These are phyloP conservation scores for Gonocerus acuteangulatus DNA, from an alignment of 2,888 invertebrate species.

Conservation along the genomic window DNA sequence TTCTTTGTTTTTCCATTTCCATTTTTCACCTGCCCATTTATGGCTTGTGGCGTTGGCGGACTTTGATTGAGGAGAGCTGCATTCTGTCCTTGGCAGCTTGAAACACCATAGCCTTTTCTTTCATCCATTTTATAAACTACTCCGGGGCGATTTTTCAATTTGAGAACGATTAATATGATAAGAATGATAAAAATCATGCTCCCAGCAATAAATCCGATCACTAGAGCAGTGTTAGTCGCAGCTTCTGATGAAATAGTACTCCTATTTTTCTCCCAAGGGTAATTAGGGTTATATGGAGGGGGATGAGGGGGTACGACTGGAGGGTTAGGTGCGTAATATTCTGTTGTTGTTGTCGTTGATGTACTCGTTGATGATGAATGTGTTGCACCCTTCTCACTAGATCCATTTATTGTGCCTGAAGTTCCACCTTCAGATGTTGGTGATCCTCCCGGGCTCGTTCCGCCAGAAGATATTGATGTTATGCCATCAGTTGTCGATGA, in stretches of 20 bases:
- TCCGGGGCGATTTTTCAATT: slow-evolving; percentile 75
- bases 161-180: slow-evolving; percentile 80
- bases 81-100: slow-evolving; percentile 62
- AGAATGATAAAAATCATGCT: slow-evolving; percentile 84
- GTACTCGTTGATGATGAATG: slow-evolving; percentile 17
- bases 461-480: not conserved
- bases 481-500: slow-evolving; percentile 35
- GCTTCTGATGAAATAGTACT: slow-evolving; percentile 56
- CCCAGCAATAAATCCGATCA: slow-evolving; percentile 75
- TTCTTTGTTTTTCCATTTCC: slow-evolving; percentile 51
- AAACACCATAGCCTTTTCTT: slow-evolving; percentile 63
- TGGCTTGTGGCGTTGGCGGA: slow-evolving; percentile 42
- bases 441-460: not conserved
- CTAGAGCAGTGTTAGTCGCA: slow-evolving; percentile 65
- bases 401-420: slow-evolving; percentile 1
- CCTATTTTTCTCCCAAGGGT: slow-evolving; percentile 40
- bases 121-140: slow-evolving; percentile 91
- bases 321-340: slow-evolving; percentile 34
- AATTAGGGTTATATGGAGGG: slow-evolving; percentile 42
- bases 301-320: slow-evolving; percentile 40
- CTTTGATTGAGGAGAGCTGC: slow-evolving; percentile 58
- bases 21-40: slow-evolving; percentile 46
- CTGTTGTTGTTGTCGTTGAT: slow-evolving; percentile 38
- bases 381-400: slow-evolving; percentile 8
- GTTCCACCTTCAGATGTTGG: slow-evolving; percentile 2